Percentiles rank a stretch among this genome's conserved stretches.
phyloP scores from a whole-genome alignment of 1,140 invertebrate species.

The Teleogryllus occipitalis region DNA sequence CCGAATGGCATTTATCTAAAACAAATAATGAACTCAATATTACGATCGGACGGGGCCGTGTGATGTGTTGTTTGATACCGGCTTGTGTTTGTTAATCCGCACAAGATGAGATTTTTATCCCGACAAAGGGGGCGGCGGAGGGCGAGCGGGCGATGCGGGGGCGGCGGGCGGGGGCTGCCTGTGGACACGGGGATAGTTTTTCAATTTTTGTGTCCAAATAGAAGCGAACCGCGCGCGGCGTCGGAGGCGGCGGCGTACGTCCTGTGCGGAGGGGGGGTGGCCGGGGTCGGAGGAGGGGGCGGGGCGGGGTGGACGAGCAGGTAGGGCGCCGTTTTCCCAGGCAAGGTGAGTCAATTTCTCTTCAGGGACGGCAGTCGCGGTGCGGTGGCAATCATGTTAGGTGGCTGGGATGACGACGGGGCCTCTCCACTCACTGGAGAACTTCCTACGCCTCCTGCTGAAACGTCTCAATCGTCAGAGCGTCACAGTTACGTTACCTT shows the following conservation, averaged over 20 bases:
- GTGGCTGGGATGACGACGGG: too few relatives aligned
- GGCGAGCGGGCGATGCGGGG: too few relatives aligned
- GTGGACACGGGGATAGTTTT: not conserved
- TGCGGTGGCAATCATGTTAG: not conserved
- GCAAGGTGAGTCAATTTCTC: not conserved
- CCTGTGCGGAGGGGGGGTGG: too few relatives aligned
- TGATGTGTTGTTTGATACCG: slow-evolving; percentile 14
- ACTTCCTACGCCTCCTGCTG: too few relatives aligned
- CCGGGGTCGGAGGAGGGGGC: not conserved
- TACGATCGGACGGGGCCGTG: slow-evolving; percentile 11
- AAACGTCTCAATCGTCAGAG: too few relatives aligned
- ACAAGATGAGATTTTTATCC: slow-evolving; percentile 19
- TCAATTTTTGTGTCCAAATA: slow-evolving; percentile 16
- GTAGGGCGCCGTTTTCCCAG: not conserved
- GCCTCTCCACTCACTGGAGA: too few relatives aligned
- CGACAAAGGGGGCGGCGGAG: slow-evolving; percentile 7
- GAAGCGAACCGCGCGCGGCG: not conserved
- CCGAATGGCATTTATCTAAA: slow-evolving; percentile 16
- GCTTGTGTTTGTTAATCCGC: slow-evolving; percentile 14
- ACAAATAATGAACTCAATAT: slow-evolving; percentile 16
- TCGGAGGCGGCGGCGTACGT: not conserved
- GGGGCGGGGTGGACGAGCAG: not conserved
- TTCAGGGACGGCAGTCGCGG: not conserved
- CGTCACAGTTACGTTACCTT: too few relatives aligned
- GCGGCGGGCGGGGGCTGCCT: too few relatives aligned